A percentile compares a stretch with the other conserved stretches of the same genome.
phyloP scores from a whole-genome alignment of 2,888 invertebrate species.

The Leucoma salicis region DNA sequence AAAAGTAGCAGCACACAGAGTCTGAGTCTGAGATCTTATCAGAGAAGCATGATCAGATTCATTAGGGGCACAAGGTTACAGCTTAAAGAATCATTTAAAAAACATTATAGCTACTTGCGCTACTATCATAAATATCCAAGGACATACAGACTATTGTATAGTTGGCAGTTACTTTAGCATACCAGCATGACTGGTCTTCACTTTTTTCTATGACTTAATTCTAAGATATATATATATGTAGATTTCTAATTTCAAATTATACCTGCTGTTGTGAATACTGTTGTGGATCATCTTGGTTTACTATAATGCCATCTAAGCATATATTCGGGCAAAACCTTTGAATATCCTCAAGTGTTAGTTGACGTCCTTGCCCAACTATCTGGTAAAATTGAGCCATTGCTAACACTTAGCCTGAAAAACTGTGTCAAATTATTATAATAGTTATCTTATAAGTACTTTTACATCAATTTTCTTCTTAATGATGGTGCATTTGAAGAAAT shows the following conservation, averaged over 20 bases:
- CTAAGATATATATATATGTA: not conserved
- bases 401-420: conserved; percentile 62
- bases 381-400: conserved; percentile 88
- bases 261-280: conserved; percentile 78
- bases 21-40: no score
- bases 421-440: no score
- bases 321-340: conserved; percentile 85
- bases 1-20: no score
- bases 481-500: not conserved
- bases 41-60: no score
- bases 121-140: no score
- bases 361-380: conserved; percentile 83
- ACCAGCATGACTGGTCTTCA: not conserved
- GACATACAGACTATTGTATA: no score
- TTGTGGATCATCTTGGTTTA: conserved; percentile 73
- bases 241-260: conserved; percentile 13
- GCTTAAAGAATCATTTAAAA: no score
- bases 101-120: no score
- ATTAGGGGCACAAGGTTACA: no score
- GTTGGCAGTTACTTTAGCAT: no score
- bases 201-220: not conserved
- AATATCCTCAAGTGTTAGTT: conserved; percentile 81
- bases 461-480: no score
- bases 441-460: no score
- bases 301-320: conserved; percentile 77